These are phyloP conservation scores for Muricea muricata DNA, from an alignment of 92 coral and sea anemone genomes.

Conservation along the genomic window DNA sequence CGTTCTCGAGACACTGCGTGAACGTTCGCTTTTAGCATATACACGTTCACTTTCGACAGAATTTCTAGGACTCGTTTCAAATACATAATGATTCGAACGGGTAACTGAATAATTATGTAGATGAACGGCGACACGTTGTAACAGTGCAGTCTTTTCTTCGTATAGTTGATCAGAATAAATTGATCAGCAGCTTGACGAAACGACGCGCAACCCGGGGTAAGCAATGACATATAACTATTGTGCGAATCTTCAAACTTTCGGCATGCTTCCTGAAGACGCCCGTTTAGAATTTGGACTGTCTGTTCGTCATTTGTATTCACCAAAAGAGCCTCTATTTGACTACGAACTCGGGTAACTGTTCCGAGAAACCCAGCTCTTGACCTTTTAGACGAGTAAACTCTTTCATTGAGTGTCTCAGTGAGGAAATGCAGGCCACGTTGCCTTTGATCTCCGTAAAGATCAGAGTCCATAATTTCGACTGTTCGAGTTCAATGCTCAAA, in stretches of 20 bases:
- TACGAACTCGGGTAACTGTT: slow-evolving; percentile 19
- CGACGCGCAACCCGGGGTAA: not conserved
- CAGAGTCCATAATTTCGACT: too few relatives aligned
- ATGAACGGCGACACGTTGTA: too few relatives aligned
- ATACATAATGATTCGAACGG: too few relatives aligned
- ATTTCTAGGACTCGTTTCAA: too few relatives aligned
- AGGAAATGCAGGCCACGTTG: not conserved
- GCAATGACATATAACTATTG: not conserved
- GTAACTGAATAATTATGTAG: not conserved
- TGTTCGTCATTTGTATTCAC: not conserved
- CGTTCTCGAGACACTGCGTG: not conserved
- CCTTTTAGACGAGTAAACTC: not conserved
- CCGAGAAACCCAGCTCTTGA: slow-evolving; percentile 21
- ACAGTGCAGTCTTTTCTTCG: too few relatives aligned
- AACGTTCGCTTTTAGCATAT: slow-evolving; percentile 8
- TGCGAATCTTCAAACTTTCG: slow-evolving; percentile 18
- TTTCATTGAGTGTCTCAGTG: not conserved
- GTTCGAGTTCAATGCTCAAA: too few relatives aligned
- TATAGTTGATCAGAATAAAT: too few relatives aligned
- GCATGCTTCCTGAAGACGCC: not conserved
- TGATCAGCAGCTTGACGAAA: too few relatives aligned
- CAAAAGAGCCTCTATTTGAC: slow-evolving; percentile 14
- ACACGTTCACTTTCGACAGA: not conserved
- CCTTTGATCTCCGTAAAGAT: not conserved
- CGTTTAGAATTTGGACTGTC: not conserved